Base-by-base conservation (phyloP, 2,797 vertebrate species). In the Anisognathus igniventris region DNA sequence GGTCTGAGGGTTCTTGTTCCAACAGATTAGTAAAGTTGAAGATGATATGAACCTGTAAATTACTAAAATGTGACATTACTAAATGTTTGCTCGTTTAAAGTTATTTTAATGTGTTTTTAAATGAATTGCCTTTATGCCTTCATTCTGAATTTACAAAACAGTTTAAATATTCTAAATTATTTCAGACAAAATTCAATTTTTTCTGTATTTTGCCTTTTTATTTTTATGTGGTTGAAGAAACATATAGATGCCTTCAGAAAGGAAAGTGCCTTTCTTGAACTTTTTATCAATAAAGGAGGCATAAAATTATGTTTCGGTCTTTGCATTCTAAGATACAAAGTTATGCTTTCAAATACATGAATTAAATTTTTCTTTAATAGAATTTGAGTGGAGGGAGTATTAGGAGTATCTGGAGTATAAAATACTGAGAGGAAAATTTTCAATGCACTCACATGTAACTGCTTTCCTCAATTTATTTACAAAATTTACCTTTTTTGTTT, bases 381-480 rank as follows among this genome's bases (percentile, higher is more conserved):
- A 70, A 80, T 74, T 58, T 68, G n/a, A 81, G 10, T 39, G 14
- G 25, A 45, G 21, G 17, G 12, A 54, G 25, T 66, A 50, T 78
- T 33, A 45, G 28, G n/a, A 71, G 14, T 72, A 62, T 33, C 23
- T 60, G 61, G 17, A 30, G 23, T 77, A 65, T 35, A 61, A 61
- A 71, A 61, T 20, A 11, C 35, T 30, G 28, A 87, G 47, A 83
- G 12, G 20, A 74, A 9, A 7, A 51, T 84, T 86, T 42, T 81
- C 6, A 54, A 0, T 25, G 7, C 23, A 62, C 28, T 87, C 42
- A 24, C 14, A 1, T 40, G 58, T 21, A 39, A 37, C 0, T 0
- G 15, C 20, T 72, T 82, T 74, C 8, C 61, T 17, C 0, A 8
- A 83, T 90, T 86, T 71, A 30, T 39, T 83, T 58, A 45, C 5